Evolutionary conservation across 2,113 vertebrate species (phyloP).

Genomic region (Phyllostomus discolor): DNA sequence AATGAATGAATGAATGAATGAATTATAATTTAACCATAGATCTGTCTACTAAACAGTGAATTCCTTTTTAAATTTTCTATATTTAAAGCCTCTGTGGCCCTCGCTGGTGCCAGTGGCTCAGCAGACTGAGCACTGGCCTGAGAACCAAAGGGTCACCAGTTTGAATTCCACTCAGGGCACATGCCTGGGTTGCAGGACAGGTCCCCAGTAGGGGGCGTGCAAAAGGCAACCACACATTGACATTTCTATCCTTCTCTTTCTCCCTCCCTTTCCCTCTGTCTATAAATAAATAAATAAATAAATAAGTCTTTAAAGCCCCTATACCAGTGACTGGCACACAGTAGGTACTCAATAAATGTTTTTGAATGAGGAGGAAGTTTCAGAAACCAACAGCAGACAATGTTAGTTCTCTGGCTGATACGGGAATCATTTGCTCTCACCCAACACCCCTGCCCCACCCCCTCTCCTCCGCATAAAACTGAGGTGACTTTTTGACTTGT

Average conservation of each 20-base stretch:
- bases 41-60: neutral
- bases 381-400: neutral
- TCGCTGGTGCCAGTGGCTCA: no score
- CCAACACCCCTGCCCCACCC: accelerated
- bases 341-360: neutral
- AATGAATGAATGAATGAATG: neutral
- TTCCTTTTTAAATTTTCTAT: neutral
- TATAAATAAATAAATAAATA: no score
- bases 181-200: no score
- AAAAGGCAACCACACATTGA: no score
- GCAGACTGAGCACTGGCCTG: no score
- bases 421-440: neutral
- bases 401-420: neutral
- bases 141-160: no score
- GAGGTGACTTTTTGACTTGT: neutral
- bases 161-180: no score
- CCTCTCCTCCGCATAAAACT: neutral
- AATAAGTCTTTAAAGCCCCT: neutral
- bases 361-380: neutral
- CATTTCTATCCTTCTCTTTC: no score
- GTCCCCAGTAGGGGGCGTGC: no score
- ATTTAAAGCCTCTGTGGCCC: neutral
- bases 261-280: no score
- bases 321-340: neutral
- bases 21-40: neutral